Percentiles rank a stretch among this genome's conserved stretches.
phyloP scores from a whole-genome alignment of 2,888 invertebrate genomes.

The Lacanobia oleracea region DNA sequence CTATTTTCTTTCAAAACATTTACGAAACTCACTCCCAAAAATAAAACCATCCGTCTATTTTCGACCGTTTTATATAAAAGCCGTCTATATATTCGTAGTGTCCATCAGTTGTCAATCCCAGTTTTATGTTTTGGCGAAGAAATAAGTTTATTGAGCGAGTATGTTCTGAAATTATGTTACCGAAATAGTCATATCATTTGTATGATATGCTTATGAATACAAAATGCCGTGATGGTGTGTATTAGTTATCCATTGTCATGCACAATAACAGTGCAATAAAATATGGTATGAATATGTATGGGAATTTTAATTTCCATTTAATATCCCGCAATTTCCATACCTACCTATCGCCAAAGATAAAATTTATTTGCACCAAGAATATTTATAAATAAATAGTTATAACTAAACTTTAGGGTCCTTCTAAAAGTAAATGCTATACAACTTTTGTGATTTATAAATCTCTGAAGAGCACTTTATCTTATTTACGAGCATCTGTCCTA shows the following conservation, averaged over 20 bases:
- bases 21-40: background rate
- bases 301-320: too few species aligned
- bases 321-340: background rate
- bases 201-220: background rate
- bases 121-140: background rate
- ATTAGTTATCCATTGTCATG: background rate
- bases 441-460: slow-evolving; percentile 55
- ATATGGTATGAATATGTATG: background rate
- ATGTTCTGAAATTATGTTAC: background rate
- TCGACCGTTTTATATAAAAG: slow-evolving; percentile 5
- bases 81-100: background rate
- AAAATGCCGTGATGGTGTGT: background rate
- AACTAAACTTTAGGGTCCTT: slow-evolving; percentile 22
- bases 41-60: slow-evolving; percentile 12
- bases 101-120: slow-evolving; percentile 7
- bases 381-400: too few species aligned
- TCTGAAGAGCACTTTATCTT: slow-evolving; percentile 37
- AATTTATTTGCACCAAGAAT: background rate
- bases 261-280: background rate
- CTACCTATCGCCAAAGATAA: fast-evolving
- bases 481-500: slow-evolving; percentile 12
- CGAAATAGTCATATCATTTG: too few species aligned
- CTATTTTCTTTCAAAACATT: slow-evolving; percentile 35
- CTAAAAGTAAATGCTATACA: slow-evolving; percentile 31
- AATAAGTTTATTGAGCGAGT: background rate